Evolutionary conservation across 1,140 invertebrate species (phyloP), one percentile per base, ranked within the genome.

Genomic region (Drosophila sulfurigaster): DNA sequence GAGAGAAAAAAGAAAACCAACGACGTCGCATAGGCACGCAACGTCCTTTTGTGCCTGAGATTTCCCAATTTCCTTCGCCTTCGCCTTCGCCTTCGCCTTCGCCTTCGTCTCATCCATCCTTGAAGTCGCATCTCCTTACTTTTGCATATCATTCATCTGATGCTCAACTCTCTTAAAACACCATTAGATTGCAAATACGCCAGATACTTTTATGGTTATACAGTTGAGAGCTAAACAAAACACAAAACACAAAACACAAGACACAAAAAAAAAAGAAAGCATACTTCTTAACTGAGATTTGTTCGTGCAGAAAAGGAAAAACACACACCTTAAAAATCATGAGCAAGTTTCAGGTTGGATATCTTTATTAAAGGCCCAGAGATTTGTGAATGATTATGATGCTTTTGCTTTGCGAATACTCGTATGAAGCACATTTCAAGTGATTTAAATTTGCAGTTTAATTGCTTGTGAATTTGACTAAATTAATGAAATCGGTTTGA

Each of bases 181-280:
- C 72, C 75, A 75, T 78, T 74, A 75, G 75, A 78, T 75, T 69
- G 65, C 75, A 78, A 70, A 78, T 75, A 63, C 62, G 67, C 58
- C 16, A 75, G 75, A 46, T 70, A 59, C 48, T 77, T 77, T 71
- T 46, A 57, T 77, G 56, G 32, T 25, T 16, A 13, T 56, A 54
- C 25, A 16, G 35, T 16, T 16, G 10, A 43, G 15, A 4, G 11
- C 25, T 46, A 28, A 28, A 64, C n/a, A 41, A 41, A 8, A 41
- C 6, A 41, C n/a, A 41, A 41, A 8, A 41, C 6, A 41, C 8
- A 41, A 41, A 7, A 38, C 10, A 38, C 30, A 38, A 38, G 0
- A 38, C 35, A 8, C 7, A 11, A 41, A 41, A 41, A 41, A 41
- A 41, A 41, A 41, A 41, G 0, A 41, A 32, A 32, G 7, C 1